phyloP scores from a whole-genome alignment of 1,140 invertebrate species.

The Eumeta japonica region DNA sequence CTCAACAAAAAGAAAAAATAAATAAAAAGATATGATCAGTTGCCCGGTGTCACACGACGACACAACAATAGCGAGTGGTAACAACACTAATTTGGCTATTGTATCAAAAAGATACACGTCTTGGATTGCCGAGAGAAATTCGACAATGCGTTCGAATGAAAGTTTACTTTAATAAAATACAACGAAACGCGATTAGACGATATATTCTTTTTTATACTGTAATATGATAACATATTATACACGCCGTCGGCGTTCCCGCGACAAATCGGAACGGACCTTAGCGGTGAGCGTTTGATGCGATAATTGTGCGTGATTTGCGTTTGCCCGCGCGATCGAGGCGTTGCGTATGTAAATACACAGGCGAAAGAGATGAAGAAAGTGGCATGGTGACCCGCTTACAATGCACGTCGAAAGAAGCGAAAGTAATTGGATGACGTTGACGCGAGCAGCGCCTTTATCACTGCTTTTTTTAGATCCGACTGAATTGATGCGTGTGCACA shows the following conservation, averaged over 20 bases:
- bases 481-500: no score
- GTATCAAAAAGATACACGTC: conserved; percentile 17
- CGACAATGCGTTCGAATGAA: conserved; percentile 45
- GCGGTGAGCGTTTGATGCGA: conserved; percentile 4
- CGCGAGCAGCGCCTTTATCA: conserved; percentile 1
- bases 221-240: no score
- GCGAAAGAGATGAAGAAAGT: conserved; percentile 40
- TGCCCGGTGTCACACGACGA: conserved; percentile 12
- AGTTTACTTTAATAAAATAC: conserved; percentile 37
- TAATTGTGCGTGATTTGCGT: conserved; percentile 4
- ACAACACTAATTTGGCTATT: conserved; percentile 29
- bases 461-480: no score
- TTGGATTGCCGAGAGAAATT: conserved; percentile 36
- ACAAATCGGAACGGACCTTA: conserved; percentile 4
- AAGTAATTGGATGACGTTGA: conserved; percentile 26
- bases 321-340: conserved; percentile 1
- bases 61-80: conserved; percentile 20
- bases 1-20: no score
- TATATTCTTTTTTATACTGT: no score
- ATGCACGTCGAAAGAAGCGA: conserved; percentile 22
- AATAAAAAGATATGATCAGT: conserved; percentile 10
- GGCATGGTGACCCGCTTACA: conserved; percentile 32
- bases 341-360: conserved; percentile 8
- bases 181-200: conserved; percentile 32
- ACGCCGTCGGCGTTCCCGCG: conserved; percentile 3